phyloP scores from a whole-genome alignment of 1,140 invertebrate genomes.

The Portunus trituberculatus region DNA sequence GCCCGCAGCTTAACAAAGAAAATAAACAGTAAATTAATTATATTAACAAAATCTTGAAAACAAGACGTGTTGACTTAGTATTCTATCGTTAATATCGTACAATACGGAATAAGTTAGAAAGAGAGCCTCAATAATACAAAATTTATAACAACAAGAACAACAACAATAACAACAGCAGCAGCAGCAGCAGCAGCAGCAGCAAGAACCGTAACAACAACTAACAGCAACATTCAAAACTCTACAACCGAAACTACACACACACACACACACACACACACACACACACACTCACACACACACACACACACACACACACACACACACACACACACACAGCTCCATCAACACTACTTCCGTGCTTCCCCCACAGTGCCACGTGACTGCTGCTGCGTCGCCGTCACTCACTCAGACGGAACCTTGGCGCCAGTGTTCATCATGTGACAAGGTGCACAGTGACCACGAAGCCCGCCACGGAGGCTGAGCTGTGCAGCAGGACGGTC shows the following conservation, averaged over 20 bases:
- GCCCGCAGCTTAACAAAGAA: background rate
- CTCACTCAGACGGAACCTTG: too few species aligned
- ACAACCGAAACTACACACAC: background rate
- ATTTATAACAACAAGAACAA: background rate
- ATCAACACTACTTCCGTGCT: too few species aligned
- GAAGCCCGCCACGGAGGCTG: constrained; percentile 39
- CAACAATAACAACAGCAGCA: too few species aligned
- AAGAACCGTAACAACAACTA: too few species aligned
- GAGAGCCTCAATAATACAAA: background rate
- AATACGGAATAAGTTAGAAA: background rate
- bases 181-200: too few species aligned
- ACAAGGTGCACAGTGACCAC: constrained; percentile 54
- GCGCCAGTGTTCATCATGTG: background rate
- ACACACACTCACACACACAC: too few species aligned
- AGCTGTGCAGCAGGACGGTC: constrained; percentile 6
- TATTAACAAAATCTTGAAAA: background rate
- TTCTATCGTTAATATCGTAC: constrained; percentile 5
- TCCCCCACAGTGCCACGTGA: too few species aligned
- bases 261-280: background rate
- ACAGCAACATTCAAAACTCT: too few species aligned
- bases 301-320: background rate
- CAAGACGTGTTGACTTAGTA: background rate
- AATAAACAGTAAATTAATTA: background rate
- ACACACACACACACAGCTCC: background rate
- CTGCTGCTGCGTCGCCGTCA: too few species aligned